Conservation (phyloP, 2,888 invertebrate species). For the Quadriops clusia region DNA sequence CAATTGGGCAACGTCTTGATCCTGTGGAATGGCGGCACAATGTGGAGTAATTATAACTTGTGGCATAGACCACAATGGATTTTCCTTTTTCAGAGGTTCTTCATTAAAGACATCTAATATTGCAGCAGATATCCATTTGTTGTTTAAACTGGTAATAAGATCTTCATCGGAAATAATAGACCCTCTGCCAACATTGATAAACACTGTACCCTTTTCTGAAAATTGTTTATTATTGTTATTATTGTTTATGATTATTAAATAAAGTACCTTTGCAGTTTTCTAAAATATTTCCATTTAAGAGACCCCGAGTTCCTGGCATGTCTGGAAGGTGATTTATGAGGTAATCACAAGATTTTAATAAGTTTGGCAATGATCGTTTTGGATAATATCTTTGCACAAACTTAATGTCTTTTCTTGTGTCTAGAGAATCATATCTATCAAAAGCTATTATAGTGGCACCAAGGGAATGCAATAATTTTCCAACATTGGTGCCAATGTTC, state of each 20-base stretch:
- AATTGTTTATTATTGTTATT: no score
- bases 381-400: conserved; percentile 25
- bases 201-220: conserved; percentile 34
- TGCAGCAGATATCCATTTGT: conserved; percentile 43
- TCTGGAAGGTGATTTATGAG: conserved; percentile 42
- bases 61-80: conserved; percentile 40
- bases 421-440: conserved; percentile 13
- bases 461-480: conserved; percentile 8
- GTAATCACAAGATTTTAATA: conserved; percentile 42
- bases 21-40: conserved; percentile 32
- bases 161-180: conserved; percentile 41
- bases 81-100: conserved; percentile 40
- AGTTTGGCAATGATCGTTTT: conserved; percentile 27
- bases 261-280: conserved; percentile 34
- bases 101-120: conserved; percentile 44
- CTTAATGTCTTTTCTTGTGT: conserved; percentile 11
- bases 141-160: conserved; percentile 39
- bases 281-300: conserved; percentile 39
- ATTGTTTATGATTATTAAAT: no score
- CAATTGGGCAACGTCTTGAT: conserved; percentile 36
- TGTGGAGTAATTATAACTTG: conserved; percentile 43
- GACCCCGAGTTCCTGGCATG: conserved; percentile 37
- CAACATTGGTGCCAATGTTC: conserved; percentile 36
- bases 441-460: conserved; percentile 10
- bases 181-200: conserved; percentile 49